Conservation (phyloP, 2,888 invertebrate genomes). For the Pteria penguin region DNA sequence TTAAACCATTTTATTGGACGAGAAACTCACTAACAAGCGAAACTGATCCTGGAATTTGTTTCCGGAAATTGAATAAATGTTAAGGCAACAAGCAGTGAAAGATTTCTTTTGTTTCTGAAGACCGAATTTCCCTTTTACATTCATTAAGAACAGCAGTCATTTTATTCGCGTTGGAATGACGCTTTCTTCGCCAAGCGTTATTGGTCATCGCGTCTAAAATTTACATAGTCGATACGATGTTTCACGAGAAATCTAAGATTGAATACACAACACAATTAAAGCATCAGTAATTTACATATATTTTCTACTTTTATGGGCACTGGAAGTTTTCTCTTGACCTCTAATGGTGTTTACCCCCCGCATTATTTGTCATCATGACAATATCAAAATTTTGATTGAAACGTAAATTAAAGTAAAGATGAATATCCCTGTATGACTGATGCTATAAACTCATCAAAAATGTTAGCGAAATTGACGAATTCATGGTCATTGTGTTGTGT, state of each 20-base stretch:
- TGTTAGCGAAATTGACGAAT: not conserved
- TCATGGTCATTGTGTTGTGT: not conserved
- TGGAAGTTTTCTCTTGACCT: not conserved
- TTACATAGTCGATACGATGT: not conserved
- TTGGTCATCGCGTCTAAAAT: no score
- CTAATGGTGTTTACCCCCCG: not conserved
- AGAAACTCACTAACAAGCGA: no score
- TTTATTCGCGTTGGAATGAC: no score
- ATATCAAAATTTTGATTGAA: not conserved
- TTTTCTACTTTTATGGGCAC: not conserved
- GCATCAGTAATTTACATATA: not conserved
- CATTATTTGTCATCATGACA: not conserved
- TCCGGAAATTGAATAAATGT: no score
- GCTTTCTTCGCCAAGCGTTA: no score
- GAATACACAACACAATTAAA: not conserved
- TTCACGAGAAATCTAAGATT: not conserved
- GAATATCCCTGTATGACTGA: not conserved
- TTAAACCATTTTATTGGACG: no score
- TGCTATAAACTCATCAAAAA: not conserved
- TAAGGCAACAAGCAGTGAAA: no score
- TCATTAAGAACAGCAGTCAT: no score
- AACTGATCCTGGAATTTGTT: no score
- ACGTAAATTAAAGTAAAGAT: not conserved
- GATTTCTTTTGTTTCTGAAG: no score
- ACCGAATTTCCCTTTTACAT: no score